Evolutionary conservation across 2,113 vertebrate genomes (phyloP), one percentile per base, ranked within the genome.

Genomic region (Noturus placidus): DNA sequence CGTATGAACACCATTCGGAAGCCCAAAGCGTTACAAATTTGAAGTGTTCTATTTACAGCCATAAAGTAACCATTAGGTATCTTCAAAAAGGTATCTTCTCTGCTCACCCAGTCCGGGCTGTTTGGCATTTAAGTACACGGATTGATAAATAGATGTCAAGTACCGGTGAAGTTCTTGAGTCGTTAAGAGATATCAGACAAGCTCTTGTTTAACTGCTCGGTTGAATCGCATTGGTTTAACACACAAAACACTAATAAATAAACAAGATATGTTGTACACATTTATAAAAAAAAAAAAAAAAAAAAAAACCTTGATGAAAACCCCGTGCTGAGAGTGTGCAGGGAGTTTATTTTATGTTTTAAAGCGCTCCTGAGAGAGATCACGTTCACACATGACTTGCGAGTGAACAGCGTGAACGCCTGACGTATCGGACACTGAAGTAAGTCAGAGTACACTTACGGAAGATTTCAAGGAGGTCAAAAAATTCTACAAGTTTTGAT

Each of bases 401-500:
- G 38, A 2, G 38, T 42, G 38, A 42, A 42, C 38, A 42, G 3
- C 38, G 0, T 46, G 70, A 74, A 74, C 9, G 3, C 35, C 35
- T 46, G 70, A 25, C 6, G 25, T 65, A 4, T 65, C 27, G 25
- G 61, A 69, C 65, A 5, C 25, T 11, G 27, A 65, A 67, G n/a
- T 14, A 30, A 13, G 11, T 25, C 20, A 0, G 7, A 63, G 22
- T 27, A 63, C 38, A 5, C 22, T 9, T 1, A 7, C 0, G 3
- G 5, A 30, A 70, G 14, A 13, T 5, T 42, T 13, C 25, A 52
- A 76, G 70, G 8, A 20, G 67, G 67, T 70, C 33, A 35, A 70
- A 35, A 70, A 74, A 38, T 74, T 50, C 11, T 22, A 76, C 11
- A 25, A 50, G 42, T 27, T 42, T 42, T 50, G 9, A 4, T 76